phyloP scores from a whole-genome alignment of 2,113 vertebrate species.

The Hipposideros armiger region DNA sequence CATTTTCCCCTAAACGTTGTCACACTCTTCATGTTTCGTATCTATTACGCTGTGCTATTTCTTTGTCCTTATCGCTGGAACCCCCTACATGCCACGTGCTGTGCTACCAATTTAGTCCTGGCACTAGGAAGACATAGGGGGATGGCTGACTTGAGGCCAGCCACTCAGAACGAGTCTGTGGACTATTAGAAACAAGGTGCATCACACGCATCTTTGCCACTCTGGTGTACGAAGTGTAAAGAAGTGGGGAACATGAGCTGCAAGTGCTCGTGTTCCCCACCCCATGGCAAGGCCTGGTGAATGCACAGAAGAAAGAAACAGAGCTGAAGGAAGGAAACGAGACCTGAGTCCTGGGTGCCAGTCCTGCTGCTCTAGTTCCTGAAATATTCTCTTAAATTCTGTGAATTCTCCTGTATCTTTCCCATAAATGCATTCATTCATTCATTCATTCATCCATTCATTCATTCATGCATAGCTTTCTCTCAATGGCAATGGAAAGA shows the following conservation, averaged over 20 bases:
- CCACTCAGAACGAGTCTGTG: neutral
- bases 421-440: neutral
- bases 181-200: neutral
- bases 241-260: neutral
- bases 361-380: neutral
- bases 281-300: no score
- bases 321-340: no score
- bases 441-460: no score
- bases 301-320: neutral
- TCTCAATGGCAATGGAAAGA: neutral
- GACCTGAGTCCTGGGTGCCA: neutral
- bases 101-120: neutral
- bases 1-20: accelerated
- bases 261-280: neutral
- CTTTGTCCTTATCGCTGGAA: neutral
- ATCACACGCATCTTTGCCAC: no score
- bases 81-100: neutral
- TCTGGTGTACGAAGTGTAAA: neutral
- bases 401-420: neutral
- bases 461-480: neutral
- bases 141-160: neutral
- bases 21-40: neutral
- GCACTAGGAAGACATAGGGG: neutral
- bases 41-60: accelerated
- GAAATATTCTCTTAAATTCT: neutral